Base-by-base conservation (phyloP, 2,113 vertebrate genomes). In the Choloepus hoffmanni region DNA sequence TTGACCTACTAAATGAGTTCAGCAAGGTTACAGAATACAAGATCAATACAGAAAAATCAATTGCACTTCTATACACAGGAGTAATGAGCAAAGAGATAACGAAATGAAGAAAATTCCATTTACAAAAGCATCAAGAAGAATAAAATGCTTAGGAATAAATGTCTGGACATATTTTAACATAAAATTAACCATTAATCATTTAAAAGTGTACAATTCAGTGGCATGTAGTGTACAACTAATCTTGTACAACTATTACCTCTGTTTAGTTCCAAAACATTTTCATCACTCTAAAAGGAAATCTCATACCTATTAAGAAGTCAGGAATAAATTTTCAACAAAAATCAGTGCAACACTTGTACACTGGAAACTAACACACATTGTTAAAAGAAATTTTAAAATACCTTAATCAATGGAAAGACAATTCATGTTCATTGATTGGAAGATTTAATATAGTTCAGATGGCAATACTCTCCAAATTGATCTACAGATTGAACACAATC, bases 81-180 rank as follows among this genome's bases (percentile, higher is more conserved):
- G 24, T 70, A 74, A 30, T 70, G 50, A 90, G 50, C 43, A 90
- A 62, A 91, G 24, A 92, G 24, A 55, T 79, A 95, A 92, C 77
- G 15, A 70, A 70, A 48, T 79, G 79, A 58, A 90, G 43, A 89
- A 88, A 83, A 92, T 84, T 95, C 53, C 21, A 95, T 74, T 95
- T 58, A 74, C 7, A 92, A 86, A 15, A 63, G 62, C 23, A 92
- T 62, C 58, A 82, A 74, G 67, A 92, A 81, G 45, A 87, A 78
- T 78, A 78, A 85, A 81, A 86, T 78, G 62, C n/a, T 68, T 68
- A 84, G 18, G 23, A 81, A 73, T 50, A 92, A 76, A 84, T 83
- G 13, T 60, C 7, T 60, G 58, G 58, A 23, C 58, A 60, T 60
- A 60, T 60, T 60, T 60, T 21, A 60, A 60, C 21, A 60, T 23